A percentile compares a stretch with the other conserved stretches of the same genome.
phyloP scores from a whole-genome alignment of 2,888 invertebrate species.

The Dicyrtoma fusca region DNA sequence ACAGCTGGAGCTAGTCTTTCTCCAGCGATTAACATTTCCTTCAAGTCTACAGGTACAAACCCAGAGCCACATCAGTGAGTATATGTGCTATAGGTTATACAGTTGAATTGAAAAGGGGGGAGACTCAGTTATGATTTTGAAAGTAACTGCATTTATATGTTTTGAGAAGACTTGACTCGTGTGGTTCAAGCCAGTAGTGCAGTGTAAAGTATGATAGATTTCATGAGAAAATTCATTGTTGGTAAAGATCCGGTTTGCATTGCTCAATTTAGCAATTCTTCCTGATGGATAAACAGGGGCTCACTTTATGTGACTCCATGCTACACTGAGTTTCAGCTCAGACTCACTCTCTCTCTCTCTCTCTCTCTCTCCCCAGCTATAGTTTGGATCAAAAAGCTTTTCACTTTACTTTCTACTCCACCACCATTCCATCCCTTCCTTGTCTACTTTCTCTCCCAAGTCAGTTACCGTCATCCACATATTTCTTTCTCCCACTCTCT shows the following conservation, averaged over 20 bases:
- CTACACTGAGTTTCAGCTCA: constrained; percentile 7
- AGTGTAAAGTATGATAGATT: constrained; percentile 33
- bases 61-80: neutral
- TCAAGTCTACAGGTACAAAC: too few species aligned
- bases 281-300: constrained; percentile 18
- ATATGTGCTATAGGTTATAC: neutral
- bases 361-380: constrained; percentile 14
- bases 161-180: too few species aligned
- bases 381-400: constrained; percentile 18
- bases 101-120: too few species aligned
- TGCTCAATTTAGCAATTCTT: constrained; percentile 46
- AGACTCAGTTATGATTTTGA: too few species aligned
- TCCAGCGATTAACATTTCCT: too few species aligned
- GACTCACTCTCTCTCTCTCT: constrained; percentile 15
- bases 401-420: neutral
- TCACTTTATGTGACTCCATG: constrained; percentile 15
- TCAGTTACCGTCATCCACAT: too few species aligned
- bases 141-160: too few species aligned
- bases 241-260: constrained; percentile 38
- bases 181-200: neutral
- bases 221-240: constrained; percentile 39
- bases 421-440: constrained; percentile 19
- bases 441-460: neutral
- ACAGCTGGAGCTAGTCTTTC: neutral
- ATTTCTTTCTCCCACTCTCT: too few species aligned